Base-by-base conservation (phyloP, 2,888 invertebrate genomes). In the Matsumyia berberina region DNA sequence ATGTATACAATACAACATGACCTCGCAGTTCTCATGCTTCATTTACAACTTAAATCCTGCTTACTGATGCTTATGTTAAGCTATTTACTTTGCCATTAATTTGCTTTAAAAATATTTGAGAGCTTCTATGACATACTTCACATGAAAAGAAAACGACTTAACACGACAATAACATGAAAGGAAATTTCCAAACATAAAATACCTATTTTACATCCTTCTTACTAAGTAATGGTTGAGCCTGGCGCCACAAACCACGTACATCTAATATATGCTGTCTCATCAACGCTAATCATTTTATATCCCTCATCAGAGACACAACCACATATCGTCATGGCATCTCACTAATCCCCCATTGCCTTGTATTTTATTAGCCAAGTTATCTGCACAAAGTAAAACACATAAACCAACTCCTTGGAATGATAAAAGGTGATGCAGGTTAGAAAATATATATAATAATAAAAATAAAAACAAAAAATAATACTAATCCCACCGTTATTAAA, bases 141-240 rank as follows among this genome's bases (percentile, higher is more conserved):
- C 49, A n/a, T 8, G n/a, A 60, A 19, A 5, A 8, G 7, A 29
- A 77, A 49, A n/a, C 11, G 4, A 31, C 39, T 58, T 39, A 44
- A 67, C 67, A 64, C 53, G 51, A 76, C 76, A 51, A 51, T 60
- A 58, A 77, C 67, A 73, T 53, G 73, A 72, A 58, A 72, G 72
- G 72, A 72, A 51, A 72, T 72, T 72, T 60, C 72, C 42, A 53
- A 62, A 37, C 53, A 67, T 77, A 51, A 77, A 77, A 60, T 37
- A 51, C 44, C 60, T 51, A 44, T 53, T 69, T 62, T 29, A 53
- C 69, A 77, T 76, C 44, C 53, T 69, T 55, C 69, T 35, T 33
- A 35, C 51, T 15, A 17, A 17, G 69, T 7, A 35, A 46, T 53
- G 53, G 39, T 49, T 42, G 39, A 60, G 42, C 44, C 35, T 55